A percentile compares a stretch with the other conserved stretches of the same genome.
phyloP scores from a whole-genome alignment of 2,888 invertebrate genomes.

The Biston stratarius region DNA sequence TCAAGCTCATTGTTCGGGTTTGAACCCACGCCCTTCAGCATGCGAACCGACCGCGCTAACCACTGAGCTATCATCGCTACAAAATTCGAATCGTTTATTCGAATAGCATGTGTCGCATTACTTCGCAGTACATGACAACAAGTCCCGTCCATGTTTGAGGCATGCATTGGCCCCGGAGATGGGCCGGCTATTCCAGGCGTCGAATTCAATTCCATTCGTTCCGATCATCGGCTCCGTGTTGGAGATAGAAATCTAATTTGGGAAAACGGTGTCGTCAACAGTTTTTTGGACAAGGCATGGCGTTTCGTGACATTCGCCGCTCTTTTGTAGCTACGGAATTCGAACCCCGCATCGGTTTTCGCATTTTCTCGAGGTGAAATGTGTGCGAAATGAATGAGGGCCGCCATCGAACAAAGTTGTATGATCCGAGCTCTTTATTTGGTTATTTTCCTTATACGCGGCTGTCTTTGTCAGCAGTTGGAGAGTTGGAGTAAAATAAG shows the following conservation, averaged over 20 bases:
- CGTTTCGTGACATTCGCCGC: slow-evolving; percentile 39
- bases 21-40: too few species aligned
- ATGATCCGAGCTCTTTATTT: slow-evolving; percentile 30
- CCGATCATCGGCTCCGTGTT: slow-evolving; percentile 67
- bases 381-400: slow-evolving; percentile 30
- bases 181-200: slow-evolving; percentile 53
- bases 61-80: too few species aligned
- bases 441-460: slow-evolving; percentile 31
- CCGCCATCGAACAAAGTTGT: slow-evolving; percentile 26
- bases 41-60: too few species aligned
- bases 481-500: slow-evolving; percentile 5
- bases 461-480: slow-evolving; percentile 24
- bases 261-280: slow-evolving; percentile 63
- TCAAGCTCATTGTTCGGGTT: too few species aligned
- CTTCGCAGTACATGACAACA: slow-evolving; percentile 6
- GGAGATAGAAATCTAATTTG: slow-evolving; percentile 68
- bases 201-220: slow-evolving; percentile 68
- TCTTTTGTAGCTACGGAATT: slow-evolving; percentile 20
- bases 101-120: background rate
- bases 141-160: slow-evolving; percentile 39
- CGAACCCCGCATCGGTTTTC: slow-evolving; percentile 22
- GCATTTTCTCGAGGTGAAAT: slow-evolving; percentile 30
- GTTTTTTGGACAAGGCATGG: slow-evolving; percentile 63
- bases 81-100: slow-evolving; percentile 5
- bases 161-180: slow-evolving; percentile 30